Percentiles rank a stretch among this genome's conserved stretches.
Evolutionary conservation across 2,888 invertebrate genomes (phyloP).

Genomic region (Oasisia sp.): DNA sequence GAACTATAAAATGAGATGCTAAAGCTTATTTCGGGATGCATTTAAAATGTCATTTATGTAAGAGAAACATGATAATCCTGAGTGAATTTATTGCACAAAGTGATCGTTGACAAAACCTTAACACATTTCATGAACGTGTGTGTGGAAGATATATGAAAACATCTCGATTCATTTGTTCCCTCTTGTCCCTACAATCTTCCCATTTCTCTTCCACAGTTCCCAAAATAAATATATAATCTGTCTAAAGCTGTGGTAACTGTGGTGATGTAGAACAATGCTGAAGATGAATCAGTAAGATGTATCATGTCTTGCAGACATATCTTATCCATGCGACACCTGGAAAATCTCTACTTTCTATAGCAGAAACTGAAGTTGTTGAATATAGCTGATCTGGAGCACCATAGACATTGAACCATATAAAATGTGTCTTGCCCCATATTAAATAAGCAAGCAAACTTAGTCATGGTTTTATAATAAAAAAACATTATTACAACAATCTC

Average conservation of each 20-base stretch:
- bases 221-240: background rate
- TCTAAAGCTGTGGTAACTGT: too few relatives aligned
- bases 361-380: background rate
- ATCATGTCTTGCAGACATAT: background rate
- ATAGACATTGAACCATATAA: background rate
- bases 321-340: background rate
- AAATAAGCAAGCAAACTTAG: background rate
- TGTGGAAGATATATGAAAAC: background rate
- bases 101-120: background rate
- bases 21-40: background rate
- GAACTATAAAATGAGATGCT: background rate
- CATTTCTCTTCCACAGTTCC: background rate
- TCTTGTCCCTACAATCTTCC: background rate
- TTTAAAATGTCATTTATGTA: background rate
- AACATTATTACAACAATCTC: background rate
- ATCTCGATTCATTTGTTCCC: background rate
- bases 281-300: background rate
- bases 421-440: background rate
- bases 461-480: background rate
- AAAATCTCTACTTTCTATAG: background rate
- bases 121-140: background rate
- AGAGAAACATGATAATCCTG: background rate
- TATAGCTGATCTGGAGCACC: background rate
- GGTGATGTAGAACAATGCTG: background rate
- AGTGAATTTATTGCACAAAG: background rate